phyloP scores from a whole-genome alignment of 2,113 vertebrate species.

The Dipodomys merriami region DNA sequence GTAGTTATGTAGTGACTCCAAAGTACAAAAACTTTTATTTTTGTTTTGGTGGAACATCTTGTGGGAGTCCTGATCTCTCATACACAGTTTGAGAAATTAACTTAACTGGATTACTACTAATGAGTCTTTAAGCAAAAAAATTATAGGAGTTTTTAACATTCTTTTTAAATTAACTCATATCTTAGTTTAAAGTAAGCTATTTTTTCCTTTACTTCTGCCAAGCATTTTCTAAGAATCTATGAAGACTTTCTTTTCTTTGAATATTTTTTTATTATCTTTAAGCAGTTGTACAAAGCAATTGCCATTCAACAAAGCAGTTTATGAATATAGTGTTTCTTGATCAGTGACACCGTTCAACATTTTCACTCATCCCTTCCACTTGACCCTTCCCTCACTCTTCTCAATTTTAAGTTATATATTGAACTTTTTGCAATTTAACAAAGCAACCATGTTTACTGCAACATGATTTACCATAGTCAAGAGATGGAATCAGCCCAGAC shows the following conservation, averaged over 20 bases:
- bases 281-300: too few relatives aligned
- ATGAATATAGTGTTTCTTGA: too few relatives aligned
- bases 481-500: too few relatives aligned
- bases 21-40: background rate
- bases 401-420: too few relatives aligned
- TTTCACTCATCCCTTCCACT: too few relatives aligned
- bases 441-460: too few relatives aligned
- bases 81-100: background rate
- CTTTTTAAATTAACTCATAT: conserved; percentile 33
- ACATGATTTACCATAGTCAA: too few relatives aligned
- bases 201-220: background rate
- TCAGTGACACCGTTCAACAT: too few relatives aligned
- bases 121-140: background rate
- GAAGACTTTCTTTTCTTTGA: background rate
- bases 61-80: background rate
- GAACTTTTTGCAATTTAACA: too few relatives aligned
- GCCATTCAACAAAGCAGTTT: too few relatives aligned
- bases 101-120: background rate
- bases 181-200: background rate
- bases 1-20: background rate
- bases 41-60: background rate
- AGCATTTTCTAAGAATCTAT: background rate
- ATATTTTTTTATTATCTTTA: too few relatives aligned
- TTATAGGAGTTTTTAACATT: background rate
- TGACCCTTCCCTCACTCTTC: too few relatives aligned